Evolutionary conservation across 2,797 vertebrate species (phyloP).

Genomic region (Chromis chromis): DNA sequence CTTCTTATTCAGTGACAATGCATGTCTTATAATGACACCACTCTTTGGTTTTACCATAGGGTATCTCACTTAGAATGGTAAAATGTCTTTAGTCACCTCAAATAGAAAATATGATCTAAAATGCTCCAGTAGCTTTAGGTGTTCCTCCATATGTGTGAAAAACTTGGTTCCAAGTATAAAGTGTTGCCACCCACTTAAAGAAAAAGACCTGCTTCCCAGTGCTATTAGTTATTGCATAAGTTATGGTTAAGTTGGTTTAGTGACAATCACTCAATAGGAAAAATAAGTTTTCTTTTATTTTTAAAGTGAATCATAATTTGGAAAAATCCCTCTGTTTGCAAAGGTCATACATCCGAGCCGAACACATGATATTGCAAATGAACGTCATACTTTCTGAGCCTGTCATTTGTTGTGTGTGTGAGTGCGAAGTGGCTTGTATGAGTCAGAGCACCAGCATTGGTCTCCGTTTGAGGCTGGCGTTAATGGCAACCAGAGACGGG

Average conservation of each 20-base stretch:
- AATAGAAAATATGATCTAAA: background rate
- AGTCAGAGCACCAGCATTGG: constrained; percentile 38
- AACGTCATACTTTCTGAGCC: background rate
- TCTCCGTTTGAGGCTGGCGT: constrained; percentile 25
- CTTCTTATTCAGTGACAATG: background rate
- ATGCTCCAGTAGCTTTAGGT: background rate
- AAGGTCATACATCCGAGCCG: constrained; percentile 17
- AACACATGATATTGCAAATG: background rate
- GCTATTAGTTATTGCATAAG: background rate
- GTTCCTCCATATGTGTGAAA: background rate
- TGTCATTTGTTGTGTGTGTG: constrained; percentile 22
- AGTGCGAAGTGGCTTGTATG: constrained; percentile 21
- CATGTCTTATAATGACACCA: background rate
- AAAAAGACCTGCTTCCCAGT: background rate
- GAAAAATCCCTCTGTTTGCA: constrained; percentile 8
- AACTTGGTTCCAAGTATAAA: background rate
- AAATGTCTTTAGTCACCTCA: constrained; percentile 1
- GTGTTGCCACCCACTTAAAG: background rate
- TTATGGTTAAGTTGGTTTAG: background rate
- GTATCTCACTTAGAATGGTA: background rate
- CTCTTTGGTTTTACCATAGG: constrained; percentile 5
- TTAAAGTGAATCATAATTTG: constrained; percentile 22
- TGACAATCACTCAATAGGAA: background rate
- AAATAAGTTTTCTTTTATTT: background rate
- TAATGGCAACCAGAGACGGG: constrained; percentile 48